These are phyloP conservation scores for Etheostoma nigrum DNA, from an alignment of 2,797 vertebrate genomes.

Conservation along the genomic window DNA sequence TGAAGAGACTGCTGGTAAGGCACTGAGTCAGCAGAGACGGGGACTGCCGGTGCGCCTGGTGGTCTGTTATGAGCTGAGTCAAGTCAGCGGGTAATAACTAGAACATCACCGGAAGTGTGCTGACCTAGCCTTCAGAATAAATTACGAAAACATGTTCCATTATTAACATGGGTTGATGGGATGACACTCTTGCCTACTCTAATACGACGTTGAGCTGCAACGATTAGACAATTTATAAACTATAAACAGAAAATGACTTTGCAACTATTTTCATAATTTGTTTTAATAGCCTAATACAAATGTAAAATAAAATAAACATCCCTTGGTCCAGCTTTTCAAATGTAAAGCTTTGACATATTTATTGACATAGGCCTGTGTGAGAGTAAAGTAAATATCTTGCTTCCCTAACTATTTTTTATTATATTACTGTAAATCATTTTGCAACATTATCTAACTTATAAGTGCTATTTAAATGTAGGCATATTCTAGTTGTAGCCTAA, in stretches of 20 bases:
- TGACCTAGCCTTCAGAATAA: conserved; percentile 56
- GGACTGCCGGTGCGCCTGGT: conserved; percentile 77
- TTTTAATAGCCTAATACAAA: too few relatives aligned
- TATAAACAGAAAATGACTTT: too few relatives aligned
- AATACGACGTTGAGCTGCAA: neutral
- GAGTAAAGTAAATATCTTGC: neutral
- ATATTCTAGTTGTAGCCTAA: neutral
- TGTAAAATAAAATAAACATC: too few relatives aligned
- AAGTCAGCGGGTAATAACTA: conserved; percentile 53
- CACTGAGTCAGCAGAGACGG: conserved; percentile 89
- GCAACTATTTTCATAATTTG: too few relatives aligned
- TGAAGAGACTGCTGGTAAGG: conserved; percentile 83
- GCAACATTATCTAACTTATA: too few relatives aligned
- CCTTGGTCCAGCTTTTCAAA: neutral
- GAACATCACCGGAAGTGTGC: conserved; percentile 29
- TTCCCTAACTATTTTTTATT: too few relatives aligned
- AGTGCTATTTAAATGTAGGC: too few relatives aligned
- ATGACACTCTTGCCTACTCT: neutral
- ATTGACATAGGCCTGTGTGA: neutral
- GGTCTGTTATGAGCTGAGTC: conserved; percentile 64
- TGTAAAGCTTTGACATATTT: neutral
- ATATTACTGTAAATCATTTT: too few relatives aligned
- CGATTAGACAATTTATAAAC: neutral
- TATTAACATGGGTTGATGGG: neutral
- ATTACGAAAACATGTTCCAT: neutral